phyloP scores from a whole-genome alignment of 2,113 vertebrate genomes.

The Boulengeromyrus knoepffleri region DNA sequence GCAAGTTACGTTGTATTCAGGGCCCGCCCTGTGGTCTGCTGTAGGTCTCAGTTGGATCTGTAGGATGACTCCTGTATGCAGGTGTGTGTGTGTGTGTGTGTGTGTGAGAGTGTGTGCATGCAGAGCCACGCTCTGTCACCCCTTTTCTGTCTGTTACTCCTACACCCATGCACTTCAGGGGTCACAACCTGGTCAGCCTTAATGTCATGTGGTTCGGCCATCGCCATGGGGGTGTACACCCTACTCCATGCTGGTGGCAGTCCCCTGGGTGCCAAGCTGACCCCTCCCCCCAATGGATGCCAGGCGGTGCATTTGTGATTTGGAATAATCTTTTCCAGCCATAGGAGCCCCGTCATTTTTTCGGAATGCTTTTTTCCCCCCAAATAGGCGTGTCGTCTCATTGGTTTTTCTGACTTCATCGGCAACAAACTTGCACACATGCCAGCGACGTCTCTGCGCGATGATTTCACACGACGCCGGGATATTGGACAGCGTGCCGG shows the following conservation, averaged over 20 bases:
- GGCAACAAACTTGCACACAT: background rate
- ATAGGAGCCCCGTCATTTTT: background rate
- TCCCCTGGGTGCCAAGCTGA: background rate
- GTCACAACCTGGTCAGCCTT: background rate
- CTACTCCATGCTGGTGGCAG: background rate
- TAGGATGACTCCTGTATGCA: background rate
- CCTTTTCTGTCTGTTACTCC: background rate
- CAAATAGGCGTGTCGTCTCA: background rate
- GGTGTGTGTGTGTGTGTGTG: background rate
- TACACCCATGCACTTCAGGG: background rate
- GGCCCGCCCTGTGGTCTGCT: background rate
- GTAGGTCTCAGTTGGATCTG: background rate
- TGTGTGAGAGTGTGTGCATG: background rate
- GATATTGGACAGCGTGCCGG: slow-evolving; percentile 37
- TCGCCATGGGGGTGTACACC: background rate
- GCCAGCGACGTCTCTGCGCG: slow-evolving; percentile 32
- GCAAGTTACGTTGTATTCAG: background rate
- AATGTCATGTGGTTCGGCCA: background rate
- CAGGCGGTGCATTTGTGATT: background rate
- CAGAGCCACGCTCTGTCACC: background rate
- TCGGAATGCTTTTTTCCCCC: background rate
- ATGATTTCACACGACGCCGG: slow-evolving; percentile 49
- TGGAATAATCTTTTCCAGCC: background rate
- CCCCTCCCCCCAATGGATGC: background rate
- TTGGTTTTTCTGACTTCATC: slow-evolving; percentile 12